phyloP scores from a whole-genome alignment of 2,113 vertebrate species.

The Taxidea taxus region DNA sequence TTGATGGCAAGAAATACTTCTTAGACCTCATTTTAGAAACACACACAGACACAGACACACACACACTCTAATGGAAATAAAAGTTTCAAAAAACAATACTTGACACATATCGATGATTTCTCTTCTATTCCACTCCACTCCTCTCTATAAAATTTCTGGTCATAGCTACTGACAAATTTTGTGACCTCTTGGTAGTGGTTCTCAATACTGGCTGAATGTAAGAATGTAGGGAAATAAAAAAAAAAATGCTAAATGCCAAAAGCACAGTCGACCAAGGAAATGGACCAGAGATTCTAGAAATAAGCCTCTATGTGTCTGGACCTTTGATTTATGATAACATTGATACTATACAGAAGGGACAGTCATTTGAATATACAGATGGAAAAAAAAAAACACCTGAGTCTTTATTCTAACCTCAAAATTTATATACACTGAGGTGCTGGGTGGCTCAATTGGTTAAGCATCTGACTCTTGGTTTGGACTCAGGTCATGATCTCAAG shows the following conservation, averaged over 20 bases:
- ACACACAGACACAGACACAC: not conserved
- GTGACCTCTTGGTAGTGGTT: not conserved
- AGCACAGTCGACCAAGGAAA: not conserved
- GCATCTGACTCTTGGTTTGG: not conserved
- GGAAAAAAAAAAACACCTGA: not conserved
- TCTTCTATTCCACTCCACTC: not conserved
- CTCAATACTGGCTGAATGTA: not conserved
- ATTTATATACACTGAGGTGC: not conserved
- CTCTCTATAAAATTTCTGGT: not conserved
- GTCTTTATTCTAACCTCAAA: not conserved
- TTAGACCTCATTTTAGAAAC: not conserved
- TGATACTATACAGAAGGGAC: not conserved
- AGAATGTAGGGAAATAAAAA: not conserved
- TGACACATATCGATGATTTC: not conserved
- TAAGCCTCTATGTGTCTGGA: not conserved
- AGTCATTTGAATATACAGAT: not conserved
- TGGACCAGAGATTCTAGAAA: not conserved
- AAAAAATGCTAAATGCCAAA: not conserved
- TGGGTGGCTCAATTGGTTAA: not conserved
- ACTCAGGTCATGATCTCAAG: not conserved
- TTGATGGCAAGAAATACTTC: not conserved
- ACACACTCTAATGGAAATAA: not conserved
- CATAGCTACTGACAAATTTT: slow-evolving; percentile 5
- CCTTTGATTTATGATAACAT: not conserved
- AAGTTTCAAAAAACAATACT: not conserved